Percentiles rank a stretch among this genome's conserved stretches.
Conservation (phyloP, 2,888 invertebrate species). For the Chymomyza amoena region DNA sequence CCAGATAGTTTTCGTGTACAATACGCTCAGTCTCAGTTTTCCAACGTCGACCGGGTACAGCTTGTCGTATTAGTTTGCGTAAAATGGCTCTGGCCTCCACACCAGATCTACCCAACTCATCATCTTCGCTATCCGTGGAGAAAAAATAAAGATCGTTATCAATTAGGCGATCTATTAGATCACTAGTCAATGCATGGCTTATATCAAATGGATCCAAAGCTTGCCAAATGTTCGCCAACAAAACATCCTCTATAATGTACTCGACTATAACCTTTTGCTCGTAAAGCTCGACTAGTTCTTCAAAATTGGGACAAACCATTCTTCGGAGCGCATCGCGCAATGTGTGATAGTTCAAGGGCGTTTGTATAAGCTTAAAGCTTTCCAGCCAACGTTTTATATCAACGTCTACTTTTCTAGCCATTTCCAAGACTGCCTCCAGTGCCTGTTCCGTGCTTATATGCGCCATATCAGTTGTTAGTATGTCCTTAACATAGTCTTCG, state of each 20-base stretch:
- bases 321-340: slow-evolving; percentile 52
- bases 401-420: slow-evolving; percentile 82
- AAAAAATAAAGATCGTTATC: slow-evolving; percentile 64
- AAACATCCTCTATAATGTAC: slow-evolving; percentile 75
- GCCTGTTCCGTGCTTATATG: slow-evolving; percentile 81
- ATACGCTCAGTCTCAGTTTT: slow-evolving; percentile 57
- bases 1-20: slow-evolving; percentile 51
- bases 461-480: slow-evolving; percentile 82
- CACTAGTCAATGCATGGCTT: slow-evolving; percentile 39
- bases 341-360: slow-evolving; percentile 55
- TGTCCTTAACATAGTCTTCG: slow-evolving; percentile 83
- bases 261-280: slow-evolving; percentile 50
- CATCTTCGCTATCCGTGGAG: slow-evolving; percentile 61
- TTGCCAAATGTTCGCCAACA: slow-evolving; percentile 79
- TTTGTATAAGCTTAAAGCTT: slow-evolving; percentile 57
- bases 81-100: slow-evolving; percentile 65
- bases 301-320: slow-evolving; percentile 55
- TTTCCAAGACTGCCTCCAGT: slow-evolving; percentile 79
- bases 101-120: slow-evolving; percentile 16
- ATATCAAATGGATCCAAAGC: slow-evolving; percentile 69
- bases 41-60: slow-evolving; percentile 72
- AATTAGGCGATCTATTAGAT: slow-evolving; percentile 65
- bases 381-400: slow-evolving; percentile 73
- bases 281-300: slow-evolving; percentile 27
- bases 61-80: slow-evolving; percentile 65